These are phyloP conservation scores for Heteropelma amictum DNA, from an alignment of 2,888 invertebrate species.

Conservation along the genomic window DNA sequence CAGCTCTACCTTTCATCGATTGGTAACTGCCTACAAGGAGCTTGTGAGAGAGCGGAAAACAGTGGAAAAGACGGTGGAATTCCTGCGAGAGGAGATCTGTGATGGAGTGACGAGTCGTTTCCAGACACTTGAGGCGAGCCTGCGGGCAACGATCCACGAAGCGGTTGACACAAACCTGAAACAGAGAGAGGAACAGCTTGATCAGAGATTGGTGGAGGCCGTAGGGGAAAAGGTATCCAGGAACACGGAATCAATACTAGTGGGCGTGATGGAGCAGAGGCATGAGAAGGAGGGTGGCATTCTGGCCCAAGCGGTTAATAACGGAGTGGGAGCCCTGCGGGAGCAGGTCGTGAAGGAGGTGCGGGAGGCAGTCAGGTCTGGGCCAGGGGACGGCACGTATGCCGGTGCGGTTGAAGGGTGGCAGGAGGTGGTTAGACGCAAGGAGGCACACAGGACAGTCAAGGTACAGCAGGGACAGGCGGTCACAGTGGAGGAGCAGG, in stretches of 20 bases:
- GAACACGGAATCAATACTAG: background rate
- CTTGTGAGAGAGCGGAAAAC: background rate
- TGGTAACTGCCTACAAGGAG: background rate
- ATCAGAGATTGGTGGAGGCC: background rate
- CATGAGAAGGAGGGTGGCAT: background rate
- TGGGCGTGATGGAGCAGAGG: background rate
- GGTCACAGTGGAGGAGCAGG: background rate
- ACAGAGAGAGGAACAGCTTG: no score
- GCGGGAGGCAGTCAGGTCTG: background rate
- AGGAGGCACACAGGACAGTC: background rate
- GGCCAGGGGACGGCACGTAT: background rate
- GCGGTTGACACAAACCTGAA: no score
- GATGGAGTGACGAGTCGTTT: background rate
- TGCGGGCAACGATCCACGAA: background rate
- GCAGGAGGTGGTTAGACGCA: background rate
- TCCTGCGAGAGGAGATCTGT: background rate
- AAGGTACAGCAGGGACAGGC: constrained; percentile 6
- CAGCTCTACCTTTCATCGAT: background rate
- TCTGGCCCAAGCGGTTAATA: background rate
- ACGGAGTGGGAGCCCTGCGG: background rate
- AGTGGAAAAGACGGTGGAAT: background rate
- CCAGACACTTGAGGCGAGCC: background rate
- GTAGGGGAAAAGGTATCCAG: background rate
- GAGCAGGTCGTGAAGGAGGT: background rate
- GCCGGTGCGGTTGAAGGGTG: background rate